Percentiles rank a stretch among this genome's conserved stretches.
Conservation (phyloP, 2,888 invertebrate genomes). For the Gryllus longicercus region DNA sequence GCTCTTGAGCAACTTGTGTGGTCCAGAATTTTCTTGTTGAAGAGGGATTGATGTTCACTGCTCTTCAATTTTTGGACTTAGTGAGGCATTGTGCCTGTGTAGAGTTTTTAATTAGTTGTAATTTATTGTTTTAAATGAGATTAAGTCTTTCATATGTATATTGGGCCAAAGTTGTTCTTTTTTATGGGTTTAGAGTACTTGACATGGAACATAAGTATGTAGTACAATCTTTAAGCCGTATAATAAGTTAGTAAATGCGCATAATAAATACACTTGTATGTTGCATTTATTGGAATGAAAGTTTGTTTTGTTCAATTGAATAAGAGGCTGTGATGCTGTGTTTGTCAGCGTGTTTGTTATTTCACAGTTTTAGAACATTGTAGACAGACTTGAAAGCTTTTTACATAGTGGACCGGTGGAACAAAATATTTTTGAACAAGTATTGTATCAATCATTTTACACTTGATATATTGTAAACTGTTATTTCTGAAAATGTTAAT, state of each 20-base stretch:
- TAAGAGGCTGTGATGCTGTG: slow-evolving; percentile 1
- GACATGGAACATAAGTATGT: background rate
- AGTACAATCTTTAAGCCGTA: background rate
- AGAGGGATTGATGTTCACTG: too few species aligned
- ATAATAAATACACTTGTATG: background rate
- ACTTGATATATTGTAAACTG: background rate
- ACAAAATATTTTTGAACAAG: slow-evolving; percentile 9
- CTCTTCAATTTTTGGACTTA: background rate
- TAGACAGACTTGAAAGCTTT: slow-evolving; percentile 7
- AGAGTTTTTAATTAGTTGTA: background rate
- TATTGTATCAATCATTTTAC: background rate
- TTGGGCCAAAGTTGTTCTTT: slow-evolving; percentile 11
- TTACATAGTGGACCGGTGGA: background rate
- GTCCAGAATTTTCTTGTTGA: too few species aligned
- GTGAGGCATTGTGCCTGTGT: background rate
- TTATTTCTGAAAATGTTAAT: slow-evolving; percentile 1
- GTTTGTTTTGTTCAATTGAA: slow-evolving; percentile 17
- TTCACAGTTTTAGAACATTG: background rate
- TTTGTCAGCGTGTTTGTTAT: slow-evolving; percentile 6
- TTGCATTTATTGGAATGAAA: background rate
- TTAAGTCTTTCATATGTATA: slow-evolving; percentile 5
- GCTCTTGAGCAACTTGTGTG: too few species aligned
- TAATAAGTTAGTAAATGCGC: background rate
- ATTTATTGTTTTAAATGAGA: background rate
- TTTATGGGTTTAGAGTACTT: slow-evolving; percentile 17